A percentile compares a stretch with the other conserved stretches of the same genome.
phyloP scores from a whole-genome alignment of 2,888 invertebrate genomes.

The Cryptocheilus praepositus region DNA sequence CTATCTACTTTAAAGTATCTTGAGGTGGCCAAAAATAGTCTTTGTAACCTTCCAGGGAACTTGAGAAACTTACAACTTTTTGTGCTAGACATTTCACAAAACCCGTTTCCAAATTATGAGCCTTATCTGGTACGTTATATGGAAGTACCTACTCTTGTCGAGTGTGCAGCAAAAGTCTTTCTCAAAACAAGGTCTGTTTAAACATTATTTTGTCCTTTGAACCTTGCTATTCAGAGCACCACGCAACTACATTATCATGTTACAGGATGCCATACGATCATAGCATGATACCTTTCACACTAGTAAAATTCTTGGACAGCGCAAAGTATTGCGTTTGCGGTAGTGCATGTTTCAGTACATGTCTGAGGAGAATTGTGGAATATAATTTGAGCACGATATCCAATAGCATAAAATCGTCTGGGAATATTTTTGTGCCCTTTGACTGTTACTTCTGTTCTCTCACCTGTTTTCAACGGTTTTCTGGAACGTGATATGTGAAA shows the following conservation, averaged over 20 bases:
- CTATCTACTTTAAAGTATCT: constrained; percentile 76
- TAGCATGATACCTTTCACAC: constrained; percentile 78
- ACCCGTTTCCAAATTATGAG: constrained; percentile 74
- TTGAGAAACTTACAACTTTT: constrained; percentile 77
- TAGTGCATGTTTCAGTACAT: constrained; percentile 71
- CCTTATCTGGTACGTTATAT: constrained; percentile 58
- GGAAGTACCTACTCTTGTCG: constrained; percentile 77
- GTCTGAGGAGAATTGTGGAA: constrained; percentile 41
- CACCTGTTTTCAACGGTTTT: constrained; percentile 71
- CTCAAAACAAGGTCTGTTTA: constrained; percentile 73
- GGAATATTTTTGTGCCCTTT: constrained; percentile 75
- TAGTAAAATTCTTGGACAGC: constrained; percentile 79
- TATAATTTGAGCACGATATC: constrained; percentile 53
- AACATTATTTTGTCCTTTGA: constrained; percentile 6
- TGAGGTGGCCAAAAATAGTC: constrained; percentile 77
- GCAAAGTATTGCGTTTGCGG: constrained; percentile 82
- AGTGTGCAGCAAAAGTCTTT: constrained; percentile 77
- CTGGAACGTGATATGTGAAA: too few species aligned
- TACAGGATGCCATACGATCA: constrained; percentile 77
- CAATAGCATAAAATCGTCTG: constrained; percentile 54
- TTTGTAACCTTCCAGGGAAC: constrained; percentile 79
- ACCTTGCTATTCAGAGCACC: not conserved
- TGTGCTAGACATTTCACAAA: constrained; percentile 78
- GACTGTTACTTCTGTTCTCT: constrained; percentile 81
- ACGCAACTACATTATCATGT: constrained; percentile 19